phyloP scores from a whole-genome alignment of 2,113 vertebrate species.

The Dromaius novaehollandiae region DNA sequence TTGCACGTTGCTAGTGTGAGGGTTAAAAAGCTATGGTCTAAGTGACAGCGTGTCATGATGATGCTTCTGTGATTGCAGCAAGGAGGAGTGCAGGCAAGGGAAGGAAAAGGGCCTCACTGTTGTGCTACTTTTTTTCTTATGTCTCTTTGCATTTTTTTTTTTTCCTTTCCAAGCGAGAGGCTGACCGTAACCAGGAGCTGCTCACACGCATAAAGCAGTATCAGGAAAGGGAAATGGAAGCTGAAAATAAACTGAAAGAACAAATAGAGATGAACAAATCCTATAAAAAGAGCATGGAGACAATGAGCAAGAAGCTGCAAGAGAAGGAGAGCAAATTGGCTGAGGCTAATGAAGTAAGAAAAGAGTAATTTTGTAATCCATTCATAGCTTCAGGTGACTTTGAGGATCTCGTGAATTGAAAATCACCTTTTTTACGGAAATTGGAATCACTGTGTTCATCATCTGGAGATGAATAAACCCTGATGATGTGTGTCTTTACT shows the following conservation, averaged over 20 bases:
- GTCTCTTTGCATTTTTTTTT: not conserved
- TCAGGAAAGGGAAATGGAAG: constrained; percentile 83
- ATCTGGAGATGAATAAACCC: not conserved
- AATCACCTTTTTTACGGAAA: not conserved
- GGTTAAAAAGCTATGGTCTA: not conserved
- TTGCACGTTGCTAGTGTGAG: not conserved
- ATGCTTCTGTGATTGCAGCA: not conserved
- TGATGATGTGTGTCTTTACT: not conserved
- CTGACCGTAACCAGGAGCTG: constrained; percentile 91
- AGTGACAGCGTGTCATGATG: not conserved
- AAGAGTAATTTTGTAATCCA: not conserved
- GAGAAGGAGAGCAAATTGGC: constrained; percentile 84
- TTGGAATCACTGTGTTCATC: not conserved
- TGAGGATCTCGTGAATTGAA: not conserved
- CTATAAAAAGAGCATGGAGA: constrained; percentile 81
- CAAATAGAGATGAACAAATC: constrained; percentile 80
- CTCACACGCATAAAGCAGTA: constrained; percentile 82
- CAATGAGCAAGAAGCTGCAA: constrained; percentile 81
- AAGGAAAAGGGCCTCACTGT: not conserved
- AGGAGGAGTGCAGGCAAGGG: not conserved
- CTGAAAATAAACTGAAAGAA: constrained; percentile 79
- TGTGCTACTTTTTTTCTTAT: not conserved
- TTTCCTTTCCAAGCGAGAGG: constrained; percentile 80
- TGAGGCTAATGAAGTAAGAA: constrained; percentile 84
- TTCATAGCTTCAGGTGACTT: not conserved